Conservation (phyloP, 2,888 invertebrate genomes). For the Rhorus exstirpatorius region DNA sequence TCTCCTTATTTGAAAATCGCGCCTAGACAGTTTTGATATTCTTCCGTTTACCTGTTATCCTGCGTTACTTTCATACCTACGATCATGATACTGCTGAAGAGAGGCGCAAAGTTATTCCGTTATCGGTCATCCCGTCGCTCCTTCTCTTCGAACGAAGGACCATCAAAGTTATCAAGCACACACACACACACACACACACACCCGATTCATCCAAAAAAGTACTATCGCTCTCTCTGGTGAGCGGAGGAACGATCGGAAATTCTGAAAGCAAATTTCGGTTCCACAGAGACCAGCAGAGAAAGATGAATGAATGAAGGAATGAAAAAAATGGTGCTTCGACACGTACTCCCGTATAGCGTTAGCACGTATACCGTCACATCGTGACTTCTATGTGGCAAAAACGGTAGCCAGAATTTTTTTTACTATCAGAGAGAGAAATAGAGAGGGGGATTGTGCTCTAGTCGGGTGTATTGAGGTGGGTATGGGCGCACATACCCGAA, state of each 20-base stretch:
- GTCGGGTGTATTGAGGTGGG: conserved; percentile 16
- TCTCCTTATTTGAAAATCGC: too few relatives aligned
- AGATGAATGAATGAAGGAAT: conserved; percentile 52
- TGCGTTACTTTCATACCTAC: too few relatives aligned
- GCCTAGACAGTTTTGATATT: not conserved
- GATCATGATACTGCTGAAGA: not conserved
- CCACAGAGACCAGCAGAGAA: conserved; percentile 52
- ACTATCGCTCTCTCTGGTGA: conserved; percentile 21
- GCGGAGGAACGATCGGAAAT: conserved; percentile 39
- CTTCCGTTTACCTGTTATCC: too few relatives aligned
- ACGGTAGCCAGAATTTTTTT: conserved; percentile 25
- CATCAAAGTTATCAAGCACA: conserved; percentile 11
- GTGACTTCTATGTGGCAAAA: conserved; percentile 17
- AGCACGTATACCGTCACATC: conserved; percentile 32
- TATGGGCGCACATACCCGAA: conserved; percentile 26
- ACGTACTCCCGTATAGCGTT: conserved; percentile 39
- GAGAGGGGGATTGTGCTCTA: conserved; percentile 32
- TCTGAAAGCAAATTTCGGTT: conserved; percentile 45
- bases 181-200: not conserved
- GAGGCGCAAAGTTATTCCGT: conserved; percentile 18
- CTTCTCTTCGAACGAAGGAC: not conserved
- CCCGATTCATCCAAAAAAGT: conserved; percentile 37
- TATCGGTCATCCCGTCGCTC: not conserved
- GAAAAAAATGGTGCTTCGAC: conserved; percentile 46
- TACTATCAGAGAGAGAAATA: conserved; percentile 22